Evolutionary conservation across 2,797 vertebrate species (phyloP).

Genomic region (Pachyuromys duprasi): DNA sequence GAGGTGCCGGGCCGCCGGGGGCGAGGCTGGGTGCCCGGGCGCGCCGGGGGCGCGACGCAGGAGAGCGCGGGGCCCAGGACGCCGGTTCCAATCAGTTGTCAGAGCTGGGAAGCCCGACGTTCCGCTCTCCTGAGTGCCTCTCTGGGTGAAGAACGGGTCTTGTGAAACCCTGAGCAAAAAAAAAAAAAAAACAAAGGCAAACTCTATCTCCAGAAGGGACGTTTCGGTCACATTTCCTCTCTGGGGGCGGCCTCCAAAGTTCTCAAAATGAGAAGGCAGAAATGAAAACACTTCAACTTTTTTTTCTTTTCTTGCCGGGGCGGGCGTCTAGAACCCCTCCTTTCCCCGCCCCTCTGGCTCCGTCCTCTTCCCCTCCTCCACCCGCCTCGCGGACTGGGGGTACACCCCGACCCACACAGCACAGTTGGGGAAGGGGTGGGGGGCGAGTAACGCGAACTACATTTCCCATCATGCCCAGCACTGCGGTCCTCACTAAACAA

Average conservation of each 20-base stretch:
- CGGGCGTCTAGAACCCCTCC: conserved; percentile 74
- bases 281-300: conserved; percentile 86
- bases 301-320: conserved; percentile 69
- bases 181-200: conserved; percentile 79
- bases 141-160: conserved; percentile 61
- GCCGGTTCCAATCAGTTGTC: conserved; percentile 69
- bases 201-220: conserved; percentile 78
- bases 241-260: conserved; percentile 83
- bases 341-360: conserved; percentile 73
- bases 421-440: conserved; percentile 77
- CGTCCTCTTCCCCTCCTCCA: conserved; percentile 72
- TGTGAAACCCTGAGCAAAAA: conserved; percentile 75
- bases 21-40: conserved; percentile 63
- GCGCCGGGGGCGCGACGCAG: conserved; percentile 67
- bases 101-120: conserved; percentile 67
- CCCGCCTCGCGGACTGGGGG: conserved; percentile 66
- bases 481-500: conserved; percentile 80
- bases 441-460: conserved; percentile 85
- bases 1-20: conserved; percentile 69
- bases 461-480: conserved; percentile 89
- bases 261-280: conserved; percentile 82
- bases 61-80: conserved; percentile 63
- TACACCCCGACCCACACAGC: conserved; percentile 75
- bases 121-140: conserved; percentile 36
- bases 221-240: conserved; percentile 82